These are phyloP conservation scores for Propithecus perrieri DNA, from an alignment of 2,797 vertebrate genomes.

Conservation along the genomic window DNA sequence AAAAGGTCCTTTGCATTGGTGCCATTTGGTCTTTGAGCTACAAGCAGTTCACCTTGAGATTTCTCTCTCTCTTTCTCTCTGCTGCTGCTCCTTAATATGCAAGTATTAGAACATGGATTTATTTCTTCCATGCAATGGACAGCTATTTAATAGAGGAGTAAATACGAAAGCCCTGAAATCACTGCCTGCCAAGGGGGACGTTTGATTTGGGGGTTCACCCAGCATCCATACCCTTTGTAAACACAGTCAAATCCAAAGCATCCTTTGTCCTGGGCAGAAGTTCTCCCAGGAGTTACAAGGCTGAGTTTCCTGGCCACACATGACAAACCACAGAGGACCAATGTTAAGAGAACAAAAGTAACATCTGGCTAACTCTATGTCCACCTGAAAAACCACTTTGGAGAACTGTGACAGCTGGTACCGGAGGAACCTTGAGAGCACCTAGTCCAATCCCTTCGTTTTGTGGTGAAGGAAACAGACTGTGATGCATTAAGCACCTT, in stretches of 20 bases:
- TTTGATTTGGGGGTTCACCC: not conserved
- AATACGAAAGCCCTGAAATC: not conserved
- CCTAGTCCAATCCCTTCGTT: constrained; percentile 36
- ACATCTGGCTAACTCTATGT: not conserved
- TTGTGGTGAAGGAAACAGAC: not conserved
- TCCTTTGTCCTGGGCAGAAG: not conserved
- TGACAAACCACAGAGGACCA: not conserved
- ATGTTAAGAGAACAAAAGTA: not conserved
- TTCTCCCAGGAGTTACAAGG: fast-evolving
- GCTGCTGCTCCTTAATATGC: not conserved
- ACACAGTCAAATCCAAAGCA: not conserved
- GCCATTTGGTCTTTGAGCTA: not conserved
- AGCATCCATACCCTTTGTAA: not conserved
- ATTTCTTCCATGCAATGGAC: not conserved
- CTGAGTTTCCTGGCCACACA: not conserved
- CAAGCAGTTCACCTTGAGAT: not conserved
- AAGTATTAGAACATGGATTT: not conserved
- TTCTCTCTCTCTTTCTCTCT: no score
- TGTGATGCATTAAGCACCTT: not conserved
- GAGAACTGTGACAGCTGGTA: not conserved
- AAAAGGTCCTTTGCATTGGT: not conserved
- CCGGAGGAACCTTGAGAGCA: constrained; percentile 49
- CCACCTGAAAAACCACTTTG: not conserved
- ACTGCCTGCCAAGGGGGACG: not conserved
- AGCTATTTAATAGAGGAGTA: not conserved